These are phyloP conservation scores for Thymallus thymallus DNA, from an alignment of 2,113 vertebrate species.

Conservation along the genomic window DNA sequence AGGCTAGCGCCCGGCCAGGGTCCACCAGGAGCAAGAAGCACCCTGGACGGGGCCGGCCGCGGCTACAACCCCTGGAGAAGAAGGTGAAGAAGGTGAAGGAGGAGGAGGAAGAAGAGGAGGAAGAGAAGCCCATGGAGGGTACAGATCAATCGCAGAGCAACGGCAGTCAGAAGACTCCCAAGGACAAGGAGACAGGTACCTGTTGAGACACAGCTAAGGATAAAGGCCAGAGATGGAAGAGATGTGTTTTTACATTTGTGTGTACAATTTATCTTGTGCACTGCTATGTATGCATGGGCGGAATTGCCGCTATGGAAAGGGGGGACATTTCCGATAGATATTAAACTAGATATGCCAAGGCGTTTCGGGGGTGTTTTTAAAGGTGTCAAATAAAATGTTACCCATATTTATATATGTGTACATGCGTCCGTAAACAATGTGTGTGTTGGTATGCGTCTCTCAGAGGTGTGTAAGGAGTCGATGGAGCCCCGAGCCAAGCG, in stretches of 20 bases:
- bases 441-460: constrained; percentile 45
- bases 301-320: too few species aligned
- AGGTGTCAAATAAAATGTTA: too few species aligned
- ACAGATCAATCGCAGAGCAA: constrained; percentile 73
- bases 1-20: constrained; percentile 66
- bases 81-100: constrained; percentile 55
- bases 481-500: constrained; percentile 78
- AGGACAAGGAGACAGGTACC: constrained; percentile 66
- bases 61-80: constrained; percentile 68
- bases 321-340: too few species aligned
- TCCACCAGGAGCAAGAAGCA: constrained; percentile 77
- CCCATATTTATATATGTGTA: constrained; percentile 2
- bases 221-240: not conserved
- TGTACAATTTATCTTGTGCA: not conserved
- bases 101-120: constrained; percentile 51
- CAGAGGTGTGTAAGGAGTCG: constrained; percentile 40
- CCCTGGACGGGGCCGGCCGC: constrained; percentile 68
- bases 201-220: constrained; percentile 51
- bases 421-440: not conserved
- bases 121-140: constrained; percentile 40
- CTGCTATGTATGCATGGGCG: too few species aligned
- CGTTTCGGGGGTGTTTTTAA: too few species aligned
- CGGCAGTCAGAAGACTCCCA: constrained; percentile 79
- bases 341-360: too few species aligned
- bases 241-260: not conserved